Evolutionary conservation across 2,797 vertebrate species (phyloP), one percentile per base, ranked within the genome.

Genomic region (Lycodopsis pacificus): DNA sequence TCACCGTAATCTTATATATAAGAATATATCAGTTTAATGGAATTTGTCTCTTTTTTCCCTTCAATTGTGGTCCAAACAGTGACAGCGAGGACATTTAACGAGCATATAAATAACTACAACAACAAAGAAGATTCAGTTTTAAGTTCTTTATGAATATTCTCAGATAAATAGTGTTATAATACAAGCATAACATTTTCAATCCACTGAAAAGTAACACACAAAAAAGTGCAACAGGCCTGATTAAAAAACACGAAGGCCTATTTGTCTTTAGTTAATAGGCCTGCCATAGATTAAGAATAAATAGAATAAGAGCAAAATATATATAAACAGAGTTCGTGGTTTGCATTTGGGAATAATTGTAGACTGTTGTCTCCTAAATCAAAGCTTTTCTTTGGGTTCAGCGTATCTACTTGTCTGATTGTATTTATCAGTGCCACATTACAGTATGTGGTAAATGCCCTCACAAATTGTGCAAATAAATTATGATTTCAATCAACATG

Each of bases 91-190:
- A 44, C n/a, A 58, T 57, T n/a, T 19, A 73, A 56, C 1, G 3
- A 38, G 11, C 11, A 42, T 53, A 69, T n/a, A 79, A 91, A 90
- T 85, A 84, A 91, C 12, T 85, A 70, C 73, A 73, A 85, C 81
- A 88, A 48, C 65, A 82, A 64, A 65, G 27, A 59, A 82, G 38
- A 65, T 79, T 84, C 65, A 27, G 77, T 84, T 93, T 86, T 79
- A 90, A 88, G 79, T 92, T 91, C 90, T 95, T 94, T 92, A 95
- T 95, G 94, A 94, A 94, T 93, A 88, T 94, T 84, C 92, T 90
- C 87, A 90, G 86, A 91, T 91, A 93, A 92, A 94, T 93, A 90
- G 76, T 80, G 70, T 86, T 92, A 87, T 93, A 88, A 91, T 92
- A 92, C 91, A 93, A 86, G 88, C 90, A 90, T 88, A 70, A 89